A percentile compares a stretch with the other conserved stretches of the same genome.
phyloP scores from a whole-genome alignment of 2,888 invertebrate species.

The Petrolisthes cinctipes region DNA sequence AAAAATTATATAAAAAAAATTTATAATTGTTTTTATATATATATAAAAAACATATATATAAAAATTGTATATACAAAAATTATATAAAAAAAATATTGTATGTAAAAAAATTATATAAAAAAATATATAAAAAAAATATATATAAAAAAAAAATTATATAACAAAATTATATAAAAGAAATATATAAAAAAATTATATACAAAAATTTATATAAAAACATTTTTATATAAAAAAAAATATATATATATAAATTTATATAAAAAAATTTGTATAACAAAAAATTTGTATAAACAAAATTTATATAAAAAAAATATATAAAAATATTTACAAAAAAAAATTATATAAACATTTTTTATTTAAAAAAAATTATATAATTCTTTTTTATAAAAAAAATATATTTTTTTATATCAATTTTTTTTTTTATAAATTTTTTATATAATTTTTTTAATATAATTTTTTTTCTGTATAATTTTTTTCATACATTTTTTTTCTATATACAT shows the following conservation, averaged over 20 bases:
- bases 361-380: no score
- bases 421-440: background rate
- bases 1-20: constrained; percentile 18
- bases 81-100: no score
- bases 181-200: background rate
- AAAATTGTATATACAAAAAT: no score
- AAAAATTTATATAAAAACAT: background rate
- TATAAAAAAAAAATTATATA: background rate
- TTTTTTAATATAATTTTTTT: background rate
- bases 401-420: no score
- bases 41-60: background rate
- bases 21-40: background rate
- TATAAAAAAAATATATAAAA: background rate
- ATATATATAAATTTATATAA: background rate
- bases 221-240: background rate
- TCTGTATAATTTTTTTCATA: background rate
- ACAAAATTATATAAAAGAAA: background rate
- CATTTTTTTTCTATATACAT: background rate
- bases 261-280: background rate
- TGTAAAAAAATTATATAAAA: no score
- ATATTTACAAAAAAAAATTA: background rate
- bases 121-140: background rate
- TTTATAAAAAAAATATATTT: no score
- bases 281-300: no score
- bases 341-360: no score